Evolutionary conservation across 2,113 vertebrate genomes (phyloP), one percentile per base, ranked within the genome.

Genomic region (Cyprinodon brontotheroides): DNA sequence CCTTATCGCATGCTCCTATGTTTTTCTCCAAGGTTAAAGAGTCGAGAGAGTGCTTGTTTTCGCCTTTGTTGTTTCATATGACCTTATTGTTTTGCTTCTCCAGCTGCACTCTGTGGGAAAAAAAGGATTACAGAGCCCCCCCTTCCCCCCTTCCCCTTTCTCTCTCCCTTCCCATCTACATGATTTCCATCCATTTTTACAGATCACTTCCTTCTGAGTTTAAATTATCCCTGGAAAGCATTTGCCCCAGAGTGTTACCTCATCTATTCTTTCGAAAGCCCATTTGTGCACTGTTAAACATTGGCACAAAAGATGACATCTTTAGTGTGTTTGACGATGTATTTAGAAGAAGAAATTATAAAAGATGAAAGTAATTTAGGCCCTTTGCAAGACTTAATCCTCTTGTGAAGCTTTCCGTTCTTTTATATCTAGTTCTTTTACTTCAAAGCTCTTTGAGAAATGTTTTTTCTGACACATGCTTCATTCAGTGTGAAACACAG

Each of bases 71-170:
- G 88, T 78, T 73, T 89, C 89, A 65, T 77, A 87, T 91, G 86
- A 76, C 87, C 86, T 87, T 65, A 86, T 90, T 90, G 89, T 91
- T 91, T 77, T 12, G 29, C 68, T 82, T 61, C 17, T 80, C 59
- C 90, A 91, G 89, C 86, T 91, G 89, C 69, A 79, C 77, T 68
- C 50, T 75, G 81, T 86, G 63, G 73, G 81, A 90, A 80, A 75
- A 53, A 82, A 79, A 78, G 79, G 82, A 22, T 62, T 91, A 92
- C 48, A 65, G 73, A 63, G 15, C 64, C 84, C 91, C 94, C 94
- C 95, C 93, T 92, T 95, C 29, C 95, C 95, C 95, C 94, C 93
- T 94, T 87, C 84, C 94, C 94, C 93, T 12, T 0, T 47, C 62
- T 41, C 20, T 39, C 92, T 93, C 85, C 86, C 15, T 20, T 38